Evolutionary conservation across 1,140 invertebrate genomes (phyloP).

Genomic region (Pentalonia nigronervosa): DNA sequence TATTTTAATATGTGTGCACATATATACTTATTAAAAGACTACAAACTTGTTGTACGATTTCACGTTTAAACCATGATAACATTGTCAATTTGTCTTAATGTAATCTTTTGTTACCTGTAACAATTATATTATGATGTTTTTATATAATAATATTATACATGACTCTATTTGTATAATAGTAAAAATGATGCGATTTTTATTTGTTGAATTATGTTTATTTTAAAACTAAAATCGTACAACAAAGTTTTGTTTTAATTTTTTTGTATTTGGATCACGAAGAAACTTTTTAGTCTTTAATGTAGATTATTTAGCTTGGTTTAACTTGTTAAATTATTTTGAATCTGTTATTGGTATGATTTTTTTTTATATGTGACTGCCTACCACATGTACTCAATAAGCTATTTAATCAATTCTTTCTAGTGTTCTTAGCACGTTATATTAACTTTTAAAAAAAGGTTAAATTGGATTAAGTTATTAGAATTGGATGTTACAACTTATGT

Average conservation of each 20-base stretch:
- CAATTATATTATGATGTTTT: neutral
- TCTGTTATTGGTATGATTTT: neutral
- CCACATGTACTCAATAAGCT: neutral
- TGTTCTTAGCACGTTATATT: neutral
- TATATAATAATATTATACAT: neutral
- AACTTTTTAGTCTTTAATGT: neutral
- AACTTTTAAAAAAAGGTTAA: neutral
- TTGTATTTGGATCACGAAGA: neutral
- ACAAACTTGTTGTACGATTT: neutral
- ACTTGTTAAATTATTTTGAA: conserved; percentile 9
- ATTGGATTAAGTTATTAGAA: neutral
- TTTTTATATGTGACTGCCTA: neutral
- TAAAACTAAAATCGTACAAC: neutral
- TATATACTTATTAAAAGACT: conserved; percentile 10
- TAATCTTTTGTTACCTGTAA: neutral
- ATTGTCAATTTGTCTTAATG: neutral
- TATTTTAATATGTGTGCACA: neutral
- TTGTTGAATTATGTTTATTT: conserved; percentile 10
- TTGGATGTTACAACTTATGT: no score
- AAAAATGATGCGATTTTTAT: neutral
- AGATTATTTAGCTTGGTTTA: neutral
- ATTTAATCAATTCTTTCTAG: neutral
- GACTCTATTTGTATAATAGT: neutral
- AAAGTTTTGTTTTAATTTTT: neutral
- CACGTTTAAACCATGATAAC: neutral